These are phyloP conservation scores for Mactra quadrangularis DNA, from an alignment of 1,140 invertebrate genomes.

Conservation along the genomic window DNA sequence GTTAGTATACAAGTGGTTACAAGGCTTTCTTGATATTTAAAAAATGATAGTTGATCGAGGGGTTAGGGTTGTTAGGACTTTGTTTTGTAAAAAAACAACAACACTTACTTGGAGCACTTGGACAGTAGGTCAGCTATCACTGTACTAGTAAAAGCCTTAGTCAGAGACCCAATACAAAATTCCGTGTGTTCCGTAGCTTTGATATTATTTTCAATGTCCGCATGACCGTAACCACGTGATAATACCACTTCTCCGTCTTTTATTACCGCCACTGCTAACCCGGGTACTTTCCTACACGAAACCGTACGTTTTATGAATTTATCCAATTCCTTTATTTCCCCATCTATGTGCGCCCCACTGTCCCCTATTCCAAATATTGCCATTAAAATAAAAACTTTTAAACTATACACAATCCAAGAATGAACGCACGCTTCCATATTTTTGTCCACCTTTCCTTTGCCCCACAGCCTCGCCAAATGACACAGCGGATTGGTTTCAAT, in stretches of 20 bases:
- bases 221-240: slow-evolving; percentile 41
- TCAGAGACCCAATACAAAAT: slow-evolving; percentile 58
- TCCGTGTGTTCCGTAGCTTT: slow-evolving; percentile 46
- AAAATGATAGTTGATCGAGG: too few relatives aligned
- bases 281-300: slow-evolving; percentile 23
- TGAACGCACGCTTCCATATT: not conserved
- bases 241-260: slow-evolving; percentile 28
- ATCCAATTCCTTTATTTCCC: slow-evolving; percentile 24
- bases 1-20: too few relatives aligned
- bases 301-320: slow-evolving; percentile 36
- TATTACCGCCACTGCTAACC: slow-evolving; percentile 24
- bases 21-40: too few relatives aligned
- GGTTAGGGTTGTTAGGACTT: too few relatives aligned
- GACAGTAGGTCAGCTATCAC: slow-evolving; percentile 49
- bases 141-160: slow-evolving; percentile 56
- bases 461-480: too few relatives aligned
- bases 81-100: too few relatives aligned
- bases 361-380: not conserved
- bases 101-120: slow-evolving; percentile 39
- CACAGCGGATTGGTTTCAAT: too few relatives aligned
- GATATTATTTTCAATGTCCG: slow-evolving; percentile 21
- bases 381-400: not conserved
- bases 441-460: too few relatives aligned
- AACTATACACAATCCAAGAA: not conserved
- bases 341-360: not conserved